A percentile compares a stretch with the other conserved stretches of the same genome.
These are phyloP conservation scores for Pituophis catenifer DNA, from an alignment of 2,113 vertebrate species.

Conservation along the genomic window DNA sequence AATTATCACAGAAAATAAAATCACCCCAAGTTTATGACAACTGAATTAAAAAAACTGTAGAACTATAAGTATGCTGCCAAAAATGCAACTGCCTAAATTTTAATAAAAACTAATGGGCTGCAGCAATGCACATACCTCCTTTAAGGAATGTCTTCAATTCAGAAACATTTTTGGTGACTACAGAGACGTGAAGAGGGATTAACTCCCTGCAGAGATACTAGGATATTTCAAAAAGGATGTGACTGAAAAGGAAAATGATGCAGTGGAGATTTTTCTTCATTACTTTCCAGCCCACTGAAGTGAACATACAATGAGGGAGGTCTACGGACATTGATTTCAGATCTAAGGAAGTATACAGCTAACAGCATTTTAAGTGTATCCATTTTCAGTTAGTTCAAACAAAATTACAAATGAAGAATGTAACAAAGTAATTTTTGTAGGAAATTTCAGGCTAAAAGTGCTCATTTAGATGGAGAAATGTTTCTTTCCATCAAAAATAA, in stretches of 20 bases:
- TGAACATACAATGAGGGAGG: constrained; percentile 45
- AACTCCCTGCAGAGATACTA: constrained; percentile 45
- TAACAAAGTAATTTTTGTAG: constrained; percentile 56
- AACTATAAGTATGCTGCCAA: fast-evolving
- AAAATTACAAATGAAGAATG: constrained; percentile 56
- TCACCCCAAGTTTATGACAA: not conserved
- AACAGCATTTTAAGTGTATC: constrained; percentile 65
- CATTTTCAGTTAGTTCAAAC: constrained; percentile 66
- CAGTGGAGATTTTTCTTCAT: constrained; percentile 59
- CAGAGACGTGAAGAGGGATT: constrained; percentile 21
- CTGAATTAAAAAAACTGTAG: not conserved
- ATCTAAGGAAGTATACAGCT: constrained; percentile 47
- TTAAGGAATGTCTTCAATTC: not conserved
- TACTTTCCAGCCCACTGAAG: constrained; percentile 44
- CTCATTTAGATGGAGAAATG: constrained; percentile 51
- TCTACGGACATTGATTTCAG: constrained; percentile 55
- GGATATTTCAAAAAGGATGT: constrained; percentile 45
- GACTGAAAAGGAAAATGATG: constrained; percentile 58
- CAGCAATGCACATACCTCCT: not conserved
- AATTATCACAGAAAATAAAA: not conserved
- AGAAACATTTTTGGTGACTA: constrained; percentile 21
- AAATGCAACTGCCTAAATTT: not conserved
- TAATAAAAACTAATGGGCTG: fast-evolving
- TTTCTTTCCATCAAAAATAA: constrained; percentile 51
- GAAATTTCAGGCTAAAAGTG: constrained; percentile 57